Base-by-base conservation (phyloP, 2,113 vertebrate genomes). In the Trochalopteron elliotii region DNA sequence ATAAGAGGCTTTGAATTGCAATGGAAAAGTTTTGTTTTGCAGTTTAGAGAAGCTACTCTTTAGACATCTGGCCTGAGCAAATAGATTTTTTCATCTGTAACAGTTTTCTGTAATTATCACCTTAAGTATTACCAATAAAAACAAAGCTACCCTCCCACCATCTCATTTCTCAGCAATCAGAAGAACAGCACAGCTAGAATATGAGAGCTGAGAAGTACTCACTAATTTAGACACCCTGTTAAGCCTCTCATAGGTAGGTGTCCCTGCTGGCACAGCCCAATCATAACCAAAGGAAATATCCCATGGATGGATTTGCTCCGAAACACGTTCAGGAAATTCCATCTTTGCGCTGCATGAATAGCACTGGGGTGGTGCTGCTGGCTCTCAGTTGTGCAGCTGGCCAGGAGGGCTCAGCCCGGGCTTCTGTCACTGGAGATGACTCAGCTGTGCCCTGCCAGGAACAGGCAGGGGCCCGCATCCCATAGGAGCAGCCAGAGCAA, bases 81-180 rank as follows among this genome's bases (percentile, higher is more conserved):
- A 68, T 25, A 69, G 37, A 65, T 89, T 85, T 91, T 94, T 92
- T 88, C 64, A 92, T 77, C 63, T 90, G 72, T 75, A 78, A 77
- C 21, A 87, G 50, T 56, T 94, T 91, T 76, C 52, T 84, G 45
- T 69, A 79, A 67, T 77, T 69, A 86, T 77, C 64, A 50, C 53
- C 71, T 76, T 28, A 90, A 84, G 86, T 94, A 92, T 67, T 80
- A 65, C 30, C 16, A 61, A 39, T 12, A 59, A 65, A 93, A 78
- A 11, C 47, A 84, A 67, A 89, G 12, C 74, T 70, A 76, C 47
- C 14, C 71, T 63, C 55, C 17, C 49, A 79, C 65, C 76, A 50
- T 35, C n/a, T 67, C n/a, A 61, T 19, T 87, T 71, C 91, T 60
- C 69, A 60, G 39, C 27, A 65, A 40, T 10, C 49, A 84, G 57